Percentiles rank a stretch among this genome's conserved stretches.
Evolutionary conservation across 1,140 invertebrate genomes (phyloP).

Genomic region (Camponotus vicinus): DNA sequence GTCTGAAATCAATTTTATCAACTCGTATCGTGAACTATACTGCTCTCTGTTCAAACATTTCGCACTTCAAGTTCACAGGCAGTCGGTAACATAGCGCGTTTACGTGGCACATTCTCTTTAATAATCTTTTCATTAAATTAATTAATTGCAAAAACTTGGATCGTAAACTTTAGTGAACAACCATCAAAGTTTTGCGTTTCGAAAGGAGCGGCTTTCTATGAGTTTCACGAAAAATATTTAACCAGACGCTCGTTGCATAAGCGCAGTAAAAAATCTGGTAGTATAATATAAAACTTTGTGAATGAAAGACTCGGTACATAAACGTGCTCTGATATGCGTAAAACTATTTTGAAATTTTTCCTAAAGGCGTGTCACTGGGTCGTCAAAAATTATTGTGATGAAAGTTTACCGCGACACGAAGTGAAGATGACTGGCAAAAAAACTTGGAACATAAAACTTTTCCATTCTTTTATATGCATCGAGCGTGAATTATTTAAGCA

Average conservation of each 20-base stretch:
- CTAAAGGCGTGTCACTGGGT: background rate
- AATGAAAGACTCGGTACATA: background rate
- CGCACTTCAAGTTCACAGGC: constrained; percentile 26
- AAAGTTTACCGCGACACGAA: background rate
- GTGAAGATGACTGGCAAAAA: background rate
- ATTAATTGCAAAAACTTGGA: background rate
- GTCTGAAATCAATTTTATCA: background rate
- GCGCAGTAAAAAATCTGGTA: background rate
- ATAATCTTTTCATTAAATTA: background rate
- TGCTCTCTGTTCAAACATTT: constrained; percentile 59
- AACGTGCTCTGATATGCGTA: background rate
- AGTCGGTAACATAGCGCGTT: constrained; percentile 61
- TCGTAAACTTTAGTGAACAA: background rate
- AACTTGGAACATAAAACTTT: constrained; percentile 34
- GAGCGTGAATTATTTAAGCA: constrained; percentile 45
- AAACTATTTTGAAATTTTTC: constrained; percentile 5
- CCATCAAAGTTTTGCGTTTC: background rate
- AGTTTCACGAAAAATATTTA: constrained; percentile 9
- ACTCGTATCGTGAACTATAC: background rate
- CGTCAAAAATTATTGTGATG: constrained; percentile 27
- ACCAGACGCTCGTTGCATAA: background rate
- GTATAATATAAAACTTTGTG: constrained; percentile 17
- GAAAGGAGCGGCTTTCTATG: background rate
- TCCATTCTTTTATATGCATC: background rate
- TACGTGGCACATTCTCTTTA: background rate